Evolutionary conservation across 2,888 invertebrate genomes (phyloP).

Genomic region (Prosopocoilus inquinatus): DNA sequence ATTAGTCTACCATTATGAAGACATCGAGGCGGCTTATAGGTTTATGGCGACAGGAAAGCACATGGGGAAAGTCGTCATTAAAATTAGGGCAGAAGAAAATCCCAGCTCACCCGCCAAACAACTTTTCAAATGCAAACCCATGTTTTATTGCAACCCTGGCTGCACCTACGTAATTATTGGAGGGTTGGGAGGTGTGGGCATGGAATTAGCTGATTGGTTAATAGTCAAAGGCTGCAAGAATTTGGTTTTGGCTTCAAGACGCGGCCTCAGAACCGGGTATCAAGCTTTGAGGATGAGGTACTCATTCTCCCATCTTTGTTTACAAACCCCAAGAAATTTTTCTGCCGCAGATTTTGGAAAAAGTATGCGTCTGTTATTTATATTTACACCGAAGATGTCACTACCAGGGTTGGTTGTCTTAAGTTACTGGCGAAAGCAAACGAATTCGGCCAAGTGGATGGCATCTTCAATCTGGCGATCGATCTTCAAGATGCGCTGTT

Average conservation of each 20-base stretch:
- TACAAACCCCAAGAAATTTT: neutral
- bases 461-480: slow-evolving; percentile 89
- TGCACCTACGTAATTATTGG: neutral
- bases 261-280: slow-evolving; percentile 78
- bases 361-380: slow-evolving; percentile 66
- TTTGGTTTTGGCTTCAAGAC: slow-evolving; percentile 76
- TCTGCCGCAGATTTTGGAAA: slow-evolving; percentile 55
- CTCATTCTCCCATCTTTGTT: slow-evolving; percentile 9
- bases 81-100: slow-evolving; percentile 42
- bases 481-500: slow-evolving; percentile 72
- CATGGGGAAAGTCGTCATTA: slow-evolving; percentile 68
- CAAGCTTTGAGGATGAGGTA: slow-evolving; percentile 72
- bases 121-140: slow-evolving; percentile 22
- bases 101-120: slow-evolving; percentile 23
- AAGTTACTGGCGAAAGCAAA: slow-evolving; percentile 65
- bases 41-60: slow-evolving; percentile 69
- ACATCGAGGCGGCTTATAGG: slow-evolving; percentile 71
- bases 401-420: slow-evolving; percentile 67
- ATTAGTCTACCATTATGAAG: slow-evolving; percentile 61
- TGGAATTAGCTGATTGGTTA: neutral
- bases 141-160: slow-evolving; percentile 13
- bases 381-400: slow-evolving; percentile 71
- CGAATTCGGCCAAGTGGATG: slow-evolving; percentile 70
- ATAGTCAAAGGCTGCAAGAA: slow-evolving; percentile 75
- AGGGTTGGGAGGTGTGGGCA: neutral